These are phyloP conservation scores for Palythoa grandiflora DNA, from an alignment of 92 coral and sea anemone species.

Conservation along the genomic window DNA sequence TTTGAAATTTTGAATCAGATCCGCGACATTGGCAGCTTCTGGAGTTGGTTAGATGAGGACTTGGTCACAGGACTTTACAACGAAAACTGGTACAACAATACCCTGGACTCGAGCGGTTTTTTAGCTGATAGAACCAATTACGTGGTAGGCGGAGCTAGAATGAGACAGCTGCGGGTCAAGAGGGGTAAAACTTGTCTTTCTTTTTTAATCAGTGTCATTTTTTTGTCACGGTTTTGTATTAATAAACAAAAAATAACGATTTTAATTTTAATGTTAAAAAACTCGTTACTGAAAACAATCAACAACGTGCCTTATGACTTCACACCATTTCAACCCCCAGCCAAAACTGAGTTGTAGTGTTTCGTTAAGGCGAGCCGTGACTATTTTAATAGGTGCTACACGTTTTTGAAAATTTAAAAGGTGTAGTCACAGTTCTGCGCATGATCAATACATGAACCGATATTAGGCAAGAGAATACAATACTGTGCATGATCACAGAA, in stretches of 20 bases:
- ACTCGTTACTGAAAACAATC: too few relatives aligned
- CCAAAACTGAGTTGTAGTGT: too few relatives aligned
- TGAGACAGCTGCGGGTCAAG: slow-evolving; percentile 92
- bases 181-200: slow-evolving; percentile 59
- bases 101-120: slow-evolving; percentile 62
- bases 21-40: slow-evolving; percentile 67
- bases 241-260: too few relatives aligned
- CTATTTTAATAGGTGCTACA: too few relatives aligned
- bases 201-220: neutral
- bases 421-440: too few relatives aligned
- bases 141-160: slow-evolving; percentile 82
- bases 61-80: slow-evolving; percentile 89
- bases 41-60: slow-evolving; percentile 82
- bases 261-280: too few relatives aligned
- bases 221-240: too few relatives aligned
- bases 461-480: too few relatives aligned
- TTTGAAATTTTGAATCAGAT: slow-evolving; percentile 53
- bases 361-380: too few relatives aligned
- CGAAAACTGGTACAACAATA: slow-evolving; percentile 87
- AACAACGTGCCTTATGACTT: neutral
- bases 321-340: neutral
- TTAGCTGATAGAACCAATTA: slow-evolving; percentile 84
- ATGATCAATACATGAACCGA: too few relatives aligned
- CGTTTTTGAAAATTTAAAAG: neutral
- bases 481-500: too few relatives aligned